Percentiles rank a stretch among this genome's conserved stretches.
Conservation (phyloP, 2,888 invertebrate species). For the Drosophila acutilabella region DNA sequence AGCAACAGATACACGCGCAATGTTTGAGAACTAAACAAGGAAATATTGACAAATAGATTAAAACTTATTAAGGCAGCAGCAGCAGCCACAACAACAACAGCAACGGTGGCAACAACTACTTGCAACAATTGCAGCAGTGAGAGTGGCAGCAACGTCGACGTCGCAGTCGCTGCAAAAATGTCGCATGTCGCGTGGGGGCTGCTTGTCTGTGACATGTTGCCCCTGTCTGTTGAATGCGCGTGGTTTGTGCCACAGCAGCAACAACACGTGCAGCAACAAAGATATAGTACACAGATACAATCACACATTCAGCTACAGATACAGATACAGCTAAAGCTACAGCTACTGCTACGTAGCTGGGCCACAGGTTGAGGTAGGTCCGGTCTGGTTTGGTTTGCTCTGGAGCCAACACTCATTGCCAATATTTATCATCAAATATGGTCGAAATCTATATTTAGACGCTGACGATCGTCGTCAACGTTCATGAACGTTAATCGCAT, state of each 20-base stretch:
- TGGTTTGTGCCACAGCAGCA: constrained; percentile 39
- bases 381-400: constrained; percentile 34
- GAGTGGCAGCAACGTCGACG: constrained; percentile 3
- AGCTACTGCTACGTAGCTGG: constrained; percentile 31
- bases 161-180: constrained; percentile 56
- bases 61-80: constrained; percentile 72
- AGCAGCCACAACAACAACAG: constrained; percentile 26
- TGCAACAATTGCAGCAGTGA: constrained; percentile 2
- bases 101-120: constrained; percentile 11
- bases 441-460: constrained; percentile 81
- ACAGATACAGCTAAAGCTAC: constrained; percentile 15
- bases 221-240: constrained; percentile 51
- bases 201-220: constrained; percentile 65
- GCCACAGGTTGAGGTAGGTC: constrained; percentile 72
- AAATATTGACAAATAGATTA: constrained; percentile 82
- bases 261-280: constrained; percentile 59
- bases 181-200: constrained; percentile 74
- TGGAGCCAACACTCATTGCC: constrained; percentile 68
- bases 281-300: too few relatives aligned
- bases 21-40: constrained; percentile 77
- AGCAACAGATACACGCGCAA: constrained; percentile 42
- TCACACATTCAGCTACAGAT: too few relatives aligned
- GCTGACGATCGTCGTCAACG: constrained; percentile 63
- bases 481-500: constrained; percentile 12
- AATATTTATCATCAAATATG: constrained; percentile 81